A percentile compares a stretch with the other conserved stretches of the same genome.
phyloP scores from a whole-genome alignment of 2,797 vertebrate species.

The Rhynchonycteris naso region DNA sequence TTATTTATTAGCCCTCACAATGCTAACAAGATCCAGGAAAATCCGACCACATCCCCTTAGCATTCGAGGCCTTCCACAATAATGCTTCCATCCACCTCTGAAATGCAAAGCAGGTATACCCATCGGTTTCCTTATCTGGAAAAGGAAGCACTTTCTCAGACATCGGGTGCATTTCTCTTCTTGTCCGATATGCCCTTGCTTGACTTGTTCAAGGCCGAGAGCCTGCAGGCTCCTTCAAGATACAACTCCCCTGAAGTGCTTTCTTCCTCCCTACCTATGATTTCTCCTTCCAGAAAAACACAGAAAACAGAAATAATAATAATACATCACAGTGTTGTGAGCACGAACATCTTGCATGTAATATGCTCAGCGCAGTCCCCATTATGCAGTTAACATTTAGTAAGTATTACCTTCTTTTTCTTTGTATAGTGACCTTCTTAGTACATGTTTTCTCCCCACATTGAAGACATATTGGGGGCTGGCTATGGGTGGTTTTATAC shows the following conservation, averaged over 20 bases:
- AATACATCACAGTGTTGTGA: neutral
- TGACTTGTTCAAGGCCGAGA: neutral
- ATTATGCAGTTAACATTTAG: neutral
- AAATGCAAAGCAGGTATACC: neutral
- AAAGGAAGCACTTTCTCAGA: neutral
- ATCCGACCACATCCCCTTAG: neutral
- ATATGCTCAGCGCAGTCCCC: neutral
- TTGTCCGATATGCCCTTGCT: rapidly evolving
- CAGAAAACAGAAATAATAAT: neutral
- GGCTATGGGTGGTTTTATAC: neutral
- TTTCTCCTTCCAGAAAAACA: neutral
- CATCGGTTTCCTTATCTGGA: neutral
- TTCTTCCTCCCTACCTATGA: neutral
- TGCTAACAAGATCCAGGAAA: neutral
- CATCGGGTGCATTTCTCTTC: neutral
- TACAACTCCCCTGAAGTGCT: neutral
- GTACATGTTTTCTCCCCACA: neutral
- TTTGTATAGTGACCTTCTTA: neutral
- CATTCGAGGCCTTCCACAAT: neutral
- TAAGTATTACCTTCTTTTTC: neutral
- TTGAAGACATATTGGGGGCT: neutral
- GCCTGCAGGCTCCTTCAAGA: neutral
- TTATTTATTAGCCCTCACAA: neutral
- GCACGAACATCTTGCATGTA: neutral
- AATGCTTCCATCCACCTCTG: neutral